A percentile compares a stretch with the other conserved stretches of the same genome.
Evolutionary conservation across 2,797 vertebrate species (phyloP).

Genomic region (Siniperca obscura): DNA sequence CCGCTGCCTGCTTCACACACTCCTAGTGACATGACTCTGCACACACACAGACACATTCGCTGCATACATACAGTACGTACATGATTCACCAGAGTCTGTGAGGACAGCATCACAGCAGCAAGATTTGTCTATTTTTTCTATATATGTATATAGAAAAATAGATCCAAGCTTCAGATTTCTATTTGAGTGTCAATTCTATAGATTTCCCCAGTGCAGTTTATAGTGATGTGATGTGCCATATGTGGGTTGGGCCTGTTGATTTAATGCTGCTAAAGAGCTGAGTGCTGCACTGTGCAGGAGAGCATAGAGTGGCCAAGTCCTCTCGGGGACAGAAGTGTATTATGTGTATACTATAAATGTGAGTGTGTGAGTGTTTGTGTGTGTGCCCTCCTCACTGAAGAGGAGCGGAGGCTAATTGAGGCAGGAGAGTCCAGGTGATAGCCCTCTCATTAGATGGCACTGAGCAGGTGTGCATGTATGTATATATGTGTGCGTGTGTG

Average conservation of each 20-base stretch:
- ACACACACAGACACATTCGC: slow-evolving; percentile 38
- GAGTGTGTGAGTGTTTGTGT: slow-evolving; percentile 37
- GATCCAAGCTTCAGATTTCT: slow-evolving; percentile 49
- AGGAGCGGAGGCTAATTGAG: slow-evolving; percentile 82
- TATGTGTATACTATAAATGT: slow-evolving; percentile 68
- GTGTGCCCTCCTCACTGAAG: slow-evolving; percentile 56
- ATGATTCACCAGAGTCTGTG: slow-evolving; percentile 36
- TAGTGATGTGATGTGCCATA: slow-evolving; percentile 67
- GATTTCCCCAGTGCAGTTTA: slow-evolving; percentile 72
- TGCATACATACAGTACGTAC: slow-evolving; percentile 13
- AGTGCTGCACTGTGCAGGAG: slow-evolving; percentile 74
- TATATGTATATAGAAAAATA: slow-evolving; percentile 16
- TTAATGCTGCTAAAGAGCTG: slow-evolving; percentile 77
- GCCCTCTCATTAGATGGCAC: slow-evolving; percentile 75
- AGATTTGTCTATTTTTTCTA: slow-evolving; percentile 39
- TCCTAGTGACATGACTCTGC: slow-evolving; percentile 53
- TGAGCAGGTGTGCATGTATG: slow-evolving; percentile 66
- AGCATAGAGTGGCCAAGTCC: slow-evolving; percentile 70
- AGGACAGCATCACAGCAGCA: slow-evolving; percentile 45
- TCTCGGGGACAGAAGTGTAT: slow-evolving; percentile 62
- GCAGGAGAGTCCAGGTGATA: slow-evolving; percentile 78
- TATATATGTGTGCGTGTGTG: slow-evolving; percentile 19
- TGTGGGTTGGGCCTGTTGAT: slow-evolving; percentile 74
- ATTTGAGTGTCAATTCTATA: slow-evolving; percentile 63
- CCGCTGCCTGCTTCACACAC: slow-evolving; percentile 62